phyloP scores from a whole-genome alignment of 2,797 vertebrate genomes.

The Apogon talboti region DNA sequence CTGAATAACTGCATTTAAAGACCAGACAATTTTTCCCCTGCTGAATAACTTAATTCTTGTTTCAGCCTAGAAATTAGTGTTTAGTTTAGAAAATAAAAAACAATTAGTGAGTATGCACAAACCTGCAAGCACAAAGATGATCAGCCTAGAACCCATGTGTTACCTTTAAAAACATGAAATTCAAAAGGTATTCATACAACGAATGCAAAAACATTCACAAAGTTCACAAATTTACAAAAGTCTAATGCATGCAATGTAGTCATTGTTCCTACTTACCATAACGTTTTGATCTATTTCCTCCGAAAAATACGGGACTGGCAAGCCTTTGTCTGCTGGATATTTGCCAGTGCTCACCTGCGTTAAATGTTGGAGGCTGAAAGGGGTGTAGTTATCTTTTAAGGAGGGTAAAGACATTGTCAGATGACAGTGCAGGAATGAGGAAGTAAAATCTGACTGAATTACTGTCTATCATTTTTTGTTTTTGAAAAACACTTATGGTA shows the following conservation, averaged over 20 bases:
- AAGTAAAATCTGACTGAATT: neutral
- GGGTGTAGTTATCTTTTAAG: no score
- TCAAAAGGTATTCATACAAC: neutral
- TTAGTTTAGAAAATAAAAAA: neutral
- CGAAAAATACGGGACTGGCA: neutral
- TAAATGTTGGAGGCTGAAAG: no score
- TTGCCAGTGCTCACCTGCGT: neutral
- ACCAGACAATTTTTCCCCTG: no score
- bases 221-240: neutral
- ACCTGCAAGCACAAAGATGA: slow-evolving; percentile 49
- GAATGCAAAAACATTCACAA: no score
- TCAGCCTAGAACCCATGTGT: slow-evolving; percentile 34
- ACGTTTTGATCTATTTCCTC: neutral
- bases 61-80: neutral
- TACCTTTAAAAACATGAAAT: slow-evolving; percentile 26
- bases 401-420: neutral
- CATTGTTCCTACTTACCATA: neutral
- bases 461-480: neutral
- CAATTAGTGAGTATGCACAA: neutral
- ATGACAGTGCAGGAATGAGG: slow-evolving; percentile 6
- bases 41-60: neutral
- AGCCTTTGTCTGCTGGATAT: neutral
- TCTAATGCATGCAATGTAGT: neutral
- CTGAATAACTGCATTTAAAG: neutral
- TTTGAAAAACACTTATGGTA: neutral